These are phyloP conservation scores for Nomada ruficornis DNA, from an alignment of 2,888 invertebrate species.

Conservation along the genomic window DNA sequence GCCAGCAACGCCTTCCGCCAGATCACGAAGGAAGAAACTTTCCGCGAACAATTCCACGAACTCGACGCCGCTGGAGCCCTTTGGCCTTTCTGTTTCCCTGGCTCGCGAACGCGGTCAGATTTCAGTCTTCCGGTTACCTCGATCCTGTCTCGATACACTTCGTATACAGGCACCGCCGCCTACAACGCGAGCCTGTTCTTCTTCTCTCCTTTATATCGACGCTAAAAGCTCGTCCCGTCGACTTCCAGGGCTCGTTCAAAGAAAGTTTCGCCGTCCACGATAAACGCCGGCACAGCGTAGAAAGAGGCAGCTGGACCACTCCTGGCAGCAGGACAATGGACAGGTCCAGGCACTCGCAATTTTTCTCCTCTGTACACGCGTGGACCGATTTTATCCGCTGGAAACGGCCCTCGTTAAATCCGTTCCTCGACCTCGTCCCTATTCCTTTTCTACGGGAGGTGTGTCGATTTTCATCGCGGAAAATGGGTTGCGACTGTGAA, in stretches of 20 bases:
- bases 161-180: not conserved
- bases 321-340: slow-evolving; percentile 60
- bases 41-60: slow-evolving; percentile 61
- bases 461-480: slow-evolving; percentile 11
- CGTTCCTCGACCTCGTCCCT: slow-evolving; percentile 32
- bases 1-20: slow-evolving; percentile 67
- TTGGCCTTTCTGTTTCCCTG: slow-evolving; percentile 38
- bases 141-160: slow-evolving; percentile 41
- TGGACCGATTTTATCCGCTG: slow-evolving; percentile 44
- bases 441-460: not conserved
- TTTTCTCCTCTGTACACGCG: slow-evolving; percentile 43
- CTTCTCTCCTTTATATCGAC: slow-evolving; percentile 58
- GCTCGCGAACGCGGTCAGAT: slow-evolving; percentile 45
- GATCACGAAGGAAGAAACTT: slow-evolving; percentile 56
- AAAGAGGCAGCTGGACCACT: slow-evolving; percentile 8
- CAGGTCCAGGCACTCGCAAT: slow-evolving; percentile 45
- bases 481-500: slow-evolving; percentile 1
- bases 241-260: slow-evolving; percentile 66
- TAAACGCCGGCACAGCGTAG: slow-evolving; percentile 47
- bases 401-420: slow-evolving; percentile 60
- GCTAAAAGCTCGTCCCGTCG: slow-evolving; percentile 56
- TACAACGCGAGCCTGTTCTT: slow-evolving; percentile 1
- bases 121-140: slow-evolving; percentile 58
- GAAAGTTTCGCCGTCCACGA: slow-evolving; percentile 63
- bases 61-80: slow-evolving; percentile 24